A percentile compares a stretch with the other conserved stretches of the same genome.
These are phyloP conservation scores for Eupeodes latifasciatus DNA, from an alignment of 2,888 invertebrate genomes.

Conservation along the genomic window DNA sequence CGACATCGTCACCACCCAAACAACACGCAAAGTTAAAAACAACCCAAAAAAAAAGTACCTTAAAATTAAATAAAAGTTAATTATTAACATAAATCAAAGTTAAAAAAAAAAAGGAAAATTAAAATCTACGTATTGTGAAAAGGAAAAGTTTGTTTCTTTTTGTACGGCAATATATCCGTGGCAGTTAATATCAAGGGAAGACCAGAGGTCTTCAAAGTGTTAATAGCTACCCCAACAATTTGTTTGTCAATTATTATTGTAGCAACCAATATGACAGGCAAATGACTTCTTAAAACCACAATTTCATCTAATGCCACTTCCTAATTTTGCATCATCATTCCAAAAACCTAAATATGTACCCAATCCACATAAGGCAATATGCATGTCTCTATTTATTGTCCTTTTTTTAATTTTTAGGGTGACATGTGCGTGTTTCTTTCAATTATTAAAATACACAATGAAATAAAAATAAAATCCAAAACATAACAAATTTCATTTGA, in stretches of 20 bases:
- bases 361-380: background rate
- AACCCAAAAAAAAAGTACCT: too few relatives aligned
- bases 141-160: too few relatives aligned
- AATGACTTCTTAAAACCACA: constrained; percentile 11
- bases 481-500: constrained; percentile 46
- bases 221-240: too few relatives aligned
- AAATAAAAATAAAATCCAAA: constrained; percentile 1
- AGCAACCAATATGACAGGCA: constrained; percentile 10
- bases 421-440: constrained; percentile 31
- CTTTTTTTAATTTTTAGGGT: background rate
- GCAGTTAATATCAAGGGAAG: too few relatives aligned
- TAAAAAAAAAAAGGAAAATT: too few relatives aligned
- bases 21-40: too few relatives aligned
- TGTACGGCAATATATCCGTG: too few relatives aligned
- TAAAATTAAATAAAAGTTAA: too few relatives aligned
- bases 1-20: too few relatives aligned
- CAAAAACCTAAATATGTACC: background rate
- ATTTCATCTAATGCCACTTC: background rate
- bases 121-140: too few relatives aligned
- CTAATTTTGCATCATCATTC: background rate
- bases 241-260: background rate
- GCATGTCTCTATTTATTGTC: background rate
- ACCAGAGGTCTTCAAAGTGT: too few relatives aligned
- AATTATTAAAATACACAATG: constrained; percentile 17
- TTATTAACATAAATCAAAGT: too few relatives aligned